These are phyloP conservation scores for Microctenopoma lineatum DNA, from an alignment of 2,797 vertebrate species.

Conservation along the genomic window DNA sequence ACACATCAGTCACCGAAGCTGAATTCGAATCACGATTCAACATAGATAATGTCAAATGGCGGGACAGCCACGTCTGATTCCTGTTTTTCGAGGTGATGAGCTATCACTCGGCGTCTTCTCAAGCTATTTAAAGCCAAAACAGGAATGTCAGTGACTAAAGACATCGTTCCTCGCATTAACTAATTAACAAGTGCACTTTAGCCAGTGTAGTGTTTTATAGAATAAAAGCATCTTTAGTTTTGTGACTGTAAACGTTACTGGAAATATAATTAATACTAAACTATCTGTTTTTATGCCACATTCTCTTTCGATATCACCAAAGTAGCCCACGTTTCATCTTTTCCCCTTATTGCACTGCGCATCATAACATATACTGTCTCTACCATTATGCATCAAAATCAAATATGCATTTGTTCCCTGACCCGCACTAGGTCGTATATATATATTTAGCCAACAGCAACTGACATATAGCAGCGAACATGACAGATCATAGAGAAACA, in stretches of 20 bases:
- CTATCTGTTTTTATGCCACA: too few relatives aligned
- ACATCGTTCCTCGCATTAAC: background rate
- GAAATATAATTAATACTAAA: too few relatives aligned
- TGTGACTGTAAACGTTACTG: background rate
- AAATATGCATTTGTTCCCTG: background rate
- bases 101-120: background rate
- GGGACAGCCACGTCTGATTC: conserved; percentile 7
- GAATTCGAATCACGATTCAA: conserved; percentile 19
- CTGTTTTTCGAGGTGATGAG: conserved; percentile 17
- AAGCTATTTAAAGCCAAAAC: conserved; percentile 22
- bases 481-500: conserved; percentile 1
- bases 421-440: conserved; percentile 7
- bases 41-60: conserved; percentile 14
- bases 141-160: background rate
- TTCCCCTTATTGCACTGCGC: background rate
- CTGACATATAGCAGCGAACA: background rate
- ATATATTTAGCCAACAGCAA: too few relatives aligned
- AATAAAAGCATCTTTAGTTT: conserved; percentile 4
- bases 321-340: too few relatives aligned
- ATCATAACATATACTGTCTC: background rate
- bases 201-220: background rate
- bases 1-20: conserved; percentile 24
- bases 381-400: background rate
- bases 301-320: too few relatives aligned
- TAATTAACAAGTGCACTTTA: conserved; percentile 15